Conservation (phyloP, 2,113 vertebrate genomes). For the Galbula dea region DNA sequence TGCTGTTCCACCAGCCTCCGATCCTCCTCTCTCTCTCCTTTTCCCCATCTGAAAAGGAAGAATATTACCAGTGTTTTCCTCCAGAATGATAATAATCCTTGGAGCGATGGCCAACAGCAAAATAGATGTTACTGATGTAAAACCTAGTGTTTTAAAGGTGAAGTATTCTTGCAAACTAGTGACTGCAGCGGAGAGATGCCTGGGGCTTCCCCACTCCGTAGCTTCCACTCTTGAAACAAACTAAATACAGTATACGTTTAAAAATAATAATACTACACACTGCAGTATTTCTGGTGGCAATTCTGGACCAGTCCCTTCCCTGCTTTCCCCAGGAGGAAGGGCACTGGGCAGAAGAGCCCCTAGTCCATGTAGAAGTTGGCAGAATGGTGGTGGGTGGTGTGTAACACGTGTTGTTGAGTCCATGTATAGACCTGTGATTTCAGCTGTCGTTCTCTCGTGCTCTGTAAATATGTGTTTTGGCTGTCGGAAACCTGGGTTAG, state of each 20-base stretch:
- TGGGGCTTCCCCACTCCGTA: slow-evolving; percentile 66
- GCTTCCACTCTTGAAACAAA: slow-evolving; percentile 66
- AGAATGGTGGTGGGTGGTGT: slow-evolving; percentile 68
- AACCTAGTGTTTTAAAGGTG: slow-evolving; percentile 51
- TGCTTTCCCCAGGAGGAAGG: slow-evolving; percentile 4
- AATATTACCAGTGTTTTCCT: slow-evolving; percentile 45
- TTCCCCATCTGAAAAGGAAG: slow-evolving; percentile 27
- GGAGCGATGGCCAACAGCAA: slow-evolving; percentile 55
- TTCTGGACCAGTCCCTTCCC: slow-evolving; percentile 52
- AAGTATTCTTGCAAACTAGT: slow-evolving; percentile 61
- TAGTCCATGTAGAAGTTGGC: slow-evolving; percentile 66
- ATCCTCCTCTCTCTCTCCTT: slow-evolving; percentile 9
- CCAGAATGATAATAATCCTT: neutral
- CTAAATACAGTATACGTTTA: slow-evolving; percentile 62
- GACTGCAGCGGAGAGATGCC: slow-evolving; percentile 50
- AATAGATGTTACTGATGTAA: slow-evolving; percentile 48
- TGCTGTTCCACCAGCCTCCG: slow-evolving; percentile 33
- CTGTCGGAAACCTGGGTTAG: slow-evolving; percentile 71
- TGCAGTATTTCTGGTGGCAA: slow-evolving; percentile 68
- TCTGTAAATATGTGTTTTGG: slow-evolving; percentile 75
- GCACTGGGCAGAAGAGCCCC: slow-evolving; percentile 46
- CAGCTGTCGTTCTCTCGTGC: slow-evolving; percentile 73
- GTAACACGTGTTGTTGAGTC: slow-evolving; percentile 72
- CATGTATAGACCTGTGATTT: slow-evolving; percentile 75
- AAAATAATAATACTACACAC: slow-evolving; percentile 57